Conservation (phyloP, 2,113 vertebrate species). For the Anas platyrhynchos region DNA sequence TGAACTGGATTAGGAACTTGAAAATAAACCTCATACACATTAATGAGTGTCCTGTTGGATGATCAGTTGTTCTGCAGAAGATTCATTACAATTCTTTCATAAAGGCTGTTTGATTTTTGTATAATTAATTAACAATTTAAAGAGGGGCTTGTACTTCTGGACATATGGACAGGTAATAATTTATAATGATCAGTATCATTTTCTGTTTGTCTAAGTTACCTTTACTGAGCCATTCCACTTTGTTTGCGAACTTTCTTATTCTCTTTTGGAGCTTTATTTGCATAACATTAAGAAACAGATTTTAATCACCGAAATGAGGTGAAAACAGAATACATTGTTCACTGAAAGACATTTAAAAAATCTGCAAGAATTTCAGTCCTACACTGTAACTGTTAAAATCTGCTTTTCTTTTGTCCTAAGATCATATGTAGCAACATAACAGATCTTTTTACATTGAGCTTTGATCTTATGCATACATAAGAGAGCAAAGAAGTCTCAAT, state of each 20-base stretch:
- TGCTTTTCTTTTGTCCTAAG: neutral
- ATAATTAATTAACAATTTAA: neutral
- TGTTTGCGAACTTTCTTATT: neutral
- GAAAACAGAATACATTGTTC: neutral
- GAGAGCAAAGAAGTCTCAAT: fast-evolving
- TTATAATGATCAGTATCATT: neutral
- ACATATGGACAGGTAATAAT: neutral
- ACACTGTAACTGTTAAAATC: neutral
- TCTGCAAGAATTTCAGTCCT: neutral
- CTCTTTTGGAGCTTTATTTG: neutral
- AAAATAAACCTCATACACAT: neutral
- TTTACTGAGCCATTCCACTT: neutral
- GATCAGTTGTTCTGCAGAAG: neutral
- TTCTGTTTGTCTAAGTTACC: neutral
- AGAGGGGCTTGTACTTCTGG: neutral
- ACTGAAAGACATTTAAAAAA: neutral
- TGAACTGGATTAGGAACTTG: neutral
- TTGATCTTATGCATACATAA: neutral
- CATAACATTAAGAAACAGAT: neutral
- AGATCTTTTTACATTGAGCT: neutral
- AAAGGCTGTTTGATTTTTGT: neutral
- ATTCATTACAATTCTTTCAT: neutral
- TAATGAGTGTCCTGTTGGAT: neutral
- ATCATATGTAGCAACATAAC: neutral
- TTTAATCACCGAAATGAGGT: neutral